Conservation (phyloP, 2,888 invertebrate genomes). For the Drosophila anomalata region DNA sequence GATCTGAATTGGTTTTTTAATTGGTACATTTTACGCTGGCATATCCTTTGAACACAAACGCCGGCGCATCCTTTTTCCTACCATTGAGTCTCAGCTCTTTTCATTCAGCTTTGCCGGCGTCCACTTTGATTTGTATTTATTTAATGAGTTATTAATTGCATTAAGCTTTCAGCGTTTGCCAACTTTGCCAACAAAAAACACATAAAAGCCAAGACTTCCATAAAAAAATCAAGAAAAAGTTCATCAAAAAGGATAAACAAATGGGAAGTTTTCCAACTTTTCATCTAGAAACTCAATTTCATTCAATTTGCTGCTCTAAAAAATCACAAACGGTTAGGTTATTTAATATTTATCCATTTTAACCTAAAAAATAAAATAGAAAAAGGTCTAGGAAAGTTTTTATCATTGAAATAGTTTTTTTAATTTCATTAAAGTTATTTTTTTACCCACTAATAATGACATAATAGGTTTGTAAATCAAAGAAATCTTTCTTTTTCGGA, state of each 20-base stretch:
- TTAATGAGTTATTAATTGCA: constrained; percentile 80
- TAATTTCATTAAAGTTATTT: no score
- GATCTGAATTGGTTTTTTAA: constrained; percentile 73
- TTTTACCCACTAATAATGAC: no score
- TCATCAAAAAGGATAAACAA: background rate
- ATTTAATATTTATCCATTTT: background rate
- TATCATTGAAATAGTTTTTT: no score
- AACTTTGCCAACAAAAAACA: constrained; percentile 32
- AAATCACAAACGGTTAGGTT: constrained; percentile 2
- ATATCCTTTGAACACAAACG: constrained; percentile 63
- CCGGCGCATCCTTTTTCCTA: background rate
- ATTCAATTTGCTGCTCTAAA: constrained; percentile 10
- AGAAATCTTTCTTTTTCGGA: no score
- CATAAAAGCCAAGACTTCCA: constrained; percentile 1
- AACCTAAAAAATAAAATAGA: background rate
- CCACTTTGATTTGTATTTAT: constrained; percentile 78
- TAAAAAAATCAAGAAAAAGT: background rate
- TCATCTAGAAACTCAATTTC: background rate
- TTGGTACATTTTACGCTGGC: constrained; percentile 78
- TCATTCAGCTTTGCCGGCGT: constrained; percentile 40
- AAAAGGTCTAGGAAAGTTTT: background rate
- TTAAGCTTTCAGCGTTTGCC: constrained; percentile 60
- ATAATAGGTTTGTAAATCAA: no score
- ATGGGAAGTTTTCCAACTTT: background rate
- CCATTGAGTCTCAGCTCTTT: constrained; percentile 9